Evolutionary conservation across 2,113 vertebrate species (phyloP), one percentile per base, ranked within the genome.

Genomic region (Scalopus aquaticus): DNA sequence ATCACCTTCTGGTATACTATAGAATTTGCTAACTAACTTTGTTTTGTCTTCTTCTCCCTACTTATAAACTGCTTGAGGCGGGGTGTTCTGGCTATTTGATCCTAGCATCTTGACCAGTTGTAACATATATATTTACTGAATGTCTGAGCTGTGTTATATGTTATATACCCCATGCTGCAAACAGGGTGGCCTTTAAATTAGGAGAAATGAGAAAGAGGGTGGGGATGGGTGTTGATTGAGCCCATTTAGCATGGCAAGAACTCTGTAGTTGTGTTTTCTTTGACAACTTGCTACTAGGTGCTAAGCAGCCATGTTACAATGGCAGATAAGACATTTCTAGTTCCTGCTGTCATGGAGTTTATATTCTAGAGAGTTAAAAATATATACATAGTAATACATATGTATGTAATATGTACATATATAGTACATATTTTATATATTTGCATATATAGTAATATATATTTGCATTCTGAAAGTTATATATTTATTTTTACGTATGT

Each of bases 221-320:
- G 35, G 30, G 42, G 58, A 5, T 90, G 44, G 12, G n/a, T 44
- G 24, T 77, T 64, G 26, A 35, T 49, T 13, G 32, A 93, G 39
- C 35, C 44, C 42, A 69, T 30, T 82, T 54, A 84, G 74, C 79
- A 35, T 44, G 39, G 3, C 3, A 26, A 49, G 64, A 79, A 54
- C 76, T 67, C 1, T 73, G 60, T 32, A 11, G 22, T 87, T 20
- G 37, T 51, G n/a, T 42, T 69, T 85, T 86, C 86, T 90, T 82
- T 90, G 80, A 73, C 49, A 81, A 87, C 60, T 87, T 94, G 73
- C 64, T 77, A 19, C 15, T 54, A 58, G 92, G 80, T 54, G 70
- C 19, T 77, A 54, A 73, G 35, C 62, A 83, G 16, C 69, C 32
- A 37, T 39, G 13, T 70, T 76, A 81, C 2, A 74, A 60, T n/a